Percentiles rank a stretch among this genome's conserved stretches.
Evolutionary conservation across 2,888 invertebrate species (phyloP).

Genomic region (Diarsia dahlii): DNA sequence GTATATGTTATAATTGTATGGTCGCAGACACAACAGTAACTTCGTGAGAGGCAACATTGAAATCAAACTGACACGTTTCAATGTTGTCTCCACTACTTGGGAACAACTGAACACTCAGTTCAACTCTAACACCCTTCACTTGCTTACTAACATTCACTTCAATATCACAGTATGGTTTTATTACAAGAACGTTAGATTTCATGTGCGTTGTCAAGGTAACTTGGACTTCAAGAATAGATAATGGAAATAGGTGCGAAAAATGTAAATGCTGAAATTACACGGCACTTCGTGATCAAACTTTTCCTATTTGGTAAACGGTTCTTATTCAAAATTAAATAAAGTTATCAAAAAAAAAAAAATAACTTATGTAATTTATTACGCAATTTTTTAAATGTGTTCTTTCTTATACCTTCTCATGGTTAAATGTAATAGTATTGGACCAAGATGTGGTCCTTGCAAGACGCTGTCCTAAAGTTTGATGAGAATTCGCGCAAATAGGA

Average conservation of each 20-base stretch:
- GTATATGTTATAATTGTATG: slow-evolving; percentile 67
- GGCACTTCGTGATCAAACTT: slow-evolving; percentile 71
- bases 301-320: slow-evolving; percentile 69
- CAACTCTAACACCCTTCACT: slow-evolving; percentile 77
- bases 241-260: slow-evolving; percentile 86
- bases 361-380: slow-evolving; percentile 31
- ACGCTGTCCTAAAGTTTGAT: slow-evolving; percentile 33
- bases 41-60: slow-evolving; percentile 58
- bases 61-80: slow-evolving; percentile 66
- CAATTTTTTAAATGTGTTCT: neutral
- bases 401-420: slow-evolving; percentile 9
- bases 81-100: slow-evolving; percentile 65
- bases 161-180: slow-evolving; percentile 78
- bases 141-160: slow-evolving; percentile 87
- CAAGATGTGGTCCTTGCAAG: slow-evolving; percentile 38
- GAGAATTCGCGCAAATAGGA: slow-evolving; percentile 63
- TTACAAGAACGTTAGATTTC: slow-evolving; percentile 68
- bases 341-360: slow-evolving; percentile 43
- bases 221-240: slow-evolving; percentile 91
- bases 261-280: slow-evolving; percentile 86
- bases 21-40: slow-evolving; percentile 66
- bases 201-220: slow-evolving; percentile 80
- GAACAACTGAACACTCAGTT: slow-evolving; percentile 62
- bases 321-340: slow-evolving; percentile 10
- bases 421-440: slow-evolving; percentile 13